Evolutionary conservation across 2,113 vertebrate genomes (phyloP), one percentile per base, ranked within the genome.

Genomic region (Ophiodon elongatus): DNA sequence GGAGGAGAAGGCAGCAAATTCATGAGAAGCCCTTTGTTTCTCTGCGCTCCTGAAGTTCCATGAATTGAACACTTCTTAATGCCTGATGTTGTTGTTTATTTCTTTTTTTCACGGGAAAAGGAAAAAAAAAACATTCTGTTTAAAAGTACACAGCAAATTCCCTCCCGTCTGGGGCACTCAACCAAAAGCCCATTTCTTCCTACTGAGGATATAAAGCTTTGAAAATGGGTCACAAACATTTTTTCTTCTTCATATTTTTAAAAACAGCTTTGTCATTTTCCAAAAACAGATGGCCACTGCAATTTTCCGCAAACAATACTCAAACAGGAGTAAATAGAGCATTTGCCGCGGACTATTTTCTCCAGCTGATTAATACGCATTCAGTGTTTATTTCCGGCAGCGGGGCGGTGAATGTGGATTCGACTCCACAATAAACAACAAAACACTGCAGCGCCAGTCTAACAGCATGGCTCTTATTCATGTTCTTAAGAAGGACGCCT

Each of bases 11-110:
- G 47, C 23, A 47, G 43, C 39, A 80, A 23, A 73, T 56, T 19
- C 31, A 54, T 11, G n/a, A 14, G 35, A 50, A 73, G 21, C 77
- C 7, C 37, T 85, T 50, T 57, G 35, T 37, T 59, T 27, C 10
- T 37, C n/a, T 74, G 23, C 67, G 56, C 54, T 80, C 29, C 25
- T 73, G 3, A 67, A 59, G n/a, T 11, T 52, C 31, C 25, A 19
- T 10, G 1, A 47, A 52, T 56, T 15, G 8, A 65, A 23, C 31
- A 31, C 15, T 15, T 60, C 3, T 47, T 17, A 33, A 54, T n/a
- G 13, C 23, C 5, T 21, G 4, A 2, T 0, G 1, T 66, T 47
- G 25, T 29, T 23, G 3, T 35, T 35, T 35, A 31, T 19, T 23
- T 7, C 4, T 41, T 5, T 57, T 27, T 19, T 9, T n/a, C 6